A percentile compares a stretch with the other conserved stretches of the same genome.
These are phyloP conservation scores for Leptoclinus maculatus DNA, from an alignment of 2,797 vertebrate genomes.

Conservation along the genomic window DNA sequence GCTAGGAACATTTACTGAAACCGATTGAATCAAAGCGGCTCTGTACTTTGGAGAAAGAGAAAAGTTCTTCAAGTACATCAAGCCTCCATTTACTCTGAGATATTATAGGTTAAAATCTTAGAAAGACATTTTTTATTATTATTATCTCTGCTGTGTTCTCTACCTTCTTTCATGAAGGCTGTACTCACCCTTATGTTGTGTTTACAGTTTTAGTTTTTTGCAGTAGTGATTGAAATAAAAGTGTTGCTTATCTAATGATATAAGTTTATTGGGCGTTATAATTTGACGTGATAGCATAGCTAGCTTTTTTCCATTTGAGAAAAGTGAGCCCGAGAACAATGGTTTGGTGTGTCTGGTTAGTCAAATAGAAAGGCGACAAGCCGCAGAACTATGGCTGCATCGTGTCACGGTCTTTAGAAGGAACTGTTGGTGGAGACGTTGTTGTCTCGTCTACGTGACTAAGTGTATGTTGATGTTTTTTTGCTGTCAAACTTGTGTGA, in stretches of 20 bases:
- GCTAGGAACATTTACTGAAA: background rate
- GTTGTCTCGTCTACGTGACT: constrained; percentile 11
- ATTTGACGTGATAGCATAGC: constrained; percentile 10
- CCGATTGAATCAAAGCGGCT: background rate
- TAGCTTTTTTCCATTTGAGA: constrained; percentile 13
- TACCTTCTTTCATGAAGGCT: background rate
- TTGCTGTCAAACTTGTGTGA: background rate
- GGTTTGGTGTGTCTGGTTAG: constrained; percentile 15
- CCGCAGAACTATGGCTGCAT: constrained; percentile 6
- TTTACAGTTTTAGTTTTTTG: background rate
- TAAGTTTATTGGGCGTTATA: background rate
- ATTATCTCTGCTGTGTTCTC: background rate
- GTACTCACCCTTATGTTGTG: background rate
- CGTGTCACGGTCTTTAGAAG: constrained; percentile 5
- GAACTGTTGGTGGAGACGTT: background rate
- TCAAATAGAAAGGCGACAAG: constrained; percentile 36
- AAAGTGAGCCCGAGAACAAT: constrained; percentile 21
- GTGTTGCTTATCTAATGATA: background rate
- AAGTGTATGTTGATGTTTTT: background rate
- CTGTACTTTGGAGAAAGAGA: background rate
- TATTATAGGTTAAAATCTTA: background rate
- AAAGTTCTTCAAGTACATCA: background rate
- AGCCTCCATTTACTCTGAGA: background rate
- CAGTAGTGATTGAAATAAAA: background rate
- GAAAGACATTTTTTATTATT: background rate